Percentiles rank a stretch among this genome's conserved stretches.
Conservation (phyloP, 2,888 invertebrate genomes). For the Watsonalla cultraria region DNA sequence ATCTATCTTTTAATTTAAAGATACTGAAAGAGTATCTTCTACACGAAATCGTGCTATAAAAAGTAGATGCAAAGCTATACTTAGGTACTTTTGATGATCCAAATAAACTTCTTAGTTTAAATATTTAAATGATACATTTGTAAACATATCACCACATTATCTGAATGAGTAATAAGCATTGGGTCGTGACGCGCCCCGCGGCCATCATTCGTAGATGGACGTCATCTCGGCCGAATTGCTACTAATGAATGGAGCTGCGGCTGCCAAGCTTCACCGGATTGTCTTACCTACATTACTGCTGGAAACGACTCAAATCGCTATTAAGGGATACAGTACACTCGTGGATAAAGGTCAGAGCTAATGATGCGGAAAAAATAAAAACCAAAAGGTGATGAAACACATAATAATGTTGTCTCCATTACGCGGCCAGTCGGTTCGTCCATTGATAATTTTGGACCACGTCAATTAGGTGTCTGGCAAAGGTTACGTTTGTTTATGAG, state of each 20-base stretch:
- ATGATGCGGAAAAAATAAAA: neutral
- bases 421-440: no score
- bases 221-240: conserved; percentile 9
- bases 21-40: no score
- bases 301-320: conserved; percentile 16
- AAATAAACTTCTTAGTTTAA: no score
- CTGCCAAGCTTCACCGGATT: conserved; percentile 7
- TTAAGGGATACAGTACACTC: conserved; percentile 9
- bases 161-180: neutral
- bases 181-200: conserved; percentile 1
- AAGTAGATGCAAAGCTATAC: no score
- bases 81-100: no score
- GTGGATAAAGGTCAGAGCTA: neutral
- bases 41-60: no score
- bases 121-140: neutral
- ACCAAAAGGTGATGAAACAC: neutral
- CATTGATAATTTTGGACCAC: no score
- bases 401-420: neutral
- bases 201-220: conserved; percentile 3
- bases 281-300: conserved; percentile 14
- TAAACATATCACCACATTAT: neutral
- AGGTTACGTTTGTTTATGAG: neutral
- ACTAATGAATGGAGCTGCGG: conserved; percentile 10
- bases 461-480: no score
- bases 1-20: no score